A percentile compares a stretch with the other conserved stretches of the same genome.
Evolutionary conservation across 1,140 invertebrate genomes (phyloP).

Genomic region (Thrips palmi): DNA sequence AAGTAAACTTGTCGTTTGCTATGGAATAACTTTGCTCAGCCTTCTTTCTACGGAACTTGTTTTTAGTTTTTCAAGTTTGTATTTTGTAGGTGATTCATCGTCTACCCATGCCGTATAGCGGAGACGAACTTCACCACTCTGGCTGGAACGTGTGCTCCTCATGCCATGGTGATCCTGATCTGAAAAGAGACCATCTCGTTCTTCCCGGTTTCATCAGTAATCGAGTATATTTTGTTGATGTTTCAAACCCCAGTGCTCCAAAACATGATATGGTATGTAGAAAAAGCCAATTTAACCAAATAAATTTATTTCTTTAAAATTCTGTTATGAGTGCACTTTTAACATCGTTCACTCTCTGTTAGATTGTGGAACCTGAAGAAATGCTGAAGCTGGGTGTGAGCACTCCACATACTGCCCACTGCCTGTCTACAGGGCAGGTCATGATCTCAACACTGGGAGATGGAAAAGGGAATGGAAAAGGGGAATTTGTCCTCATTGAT

Average conservation of each 20-base stretch:
- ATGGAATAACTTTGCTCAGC: slow-evolving; percentile 6
- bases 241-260: slow-evolving; percentile 46
- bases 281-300: not conserved
- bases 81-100: slow-evolving; percentile 73
- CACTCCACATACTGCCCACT: slow-evolving; percentile 85
- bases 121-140: slow-evolving; percentile 85
- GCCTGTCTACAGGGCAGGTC: slow-evolving; percentile 73
- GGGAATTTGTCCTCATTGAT: slow-evolving; percentile 83
- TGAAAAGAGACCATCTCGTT: slow-evolving; percentile 57
- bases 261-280: slow-evolving; percentile 37
- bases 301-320: slow-evolving; percentile 2
- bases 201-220: slow-evolving; percentile 66
- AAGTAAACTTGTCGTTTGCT: slow-evolving; percentile 14
- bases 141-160: slow-evolving; percentile 95
- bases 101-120: slow-evolving; percentile 50
- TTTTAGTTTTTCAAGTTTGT: slow-evolving; percentile 13
- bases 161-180: slow-evolving; percentile 45
- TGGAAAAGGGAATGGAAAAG: slow-evolving; percentile 54
- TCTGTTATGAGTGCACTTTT: no score
- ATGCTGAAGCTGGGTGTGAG: slow-evolving; percentile 54
- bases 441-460: slow-evolving; percentile 92
- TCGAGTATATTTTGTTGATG: slow-evolving; percentile 74
- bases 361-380: slow-evolving; percentile 52
- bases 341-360: slow-evolving; percentile 10
- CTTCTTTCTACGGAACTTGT: not conserved